Evolutionary conservation across 2,797 vertebrate species (phyloP).

Genomic region (Girardinus metallicus): DNA sequence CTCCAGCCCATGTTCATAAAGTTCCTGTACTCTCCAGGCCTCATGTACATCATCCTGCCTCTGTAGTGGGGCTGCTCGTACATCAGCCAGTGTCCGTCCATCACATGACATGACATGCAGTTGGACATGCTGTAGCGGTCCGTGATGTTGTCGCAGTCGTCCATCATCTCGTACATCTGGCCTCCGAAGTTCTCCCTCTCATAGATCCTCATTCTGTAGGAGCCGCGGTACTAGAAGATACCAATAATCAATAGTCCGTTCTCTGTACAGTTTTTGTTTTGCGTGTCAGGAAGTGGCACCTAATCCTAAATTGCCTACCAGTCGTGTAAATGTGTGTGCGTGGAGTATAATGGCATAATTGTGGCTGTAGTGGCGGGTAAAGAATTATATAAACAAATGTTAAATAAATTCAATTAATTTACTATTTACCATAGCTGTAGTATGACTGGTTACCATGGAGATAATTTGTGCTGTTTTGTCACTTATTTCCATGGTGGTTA

Average conservation of each 20-base stretch:
- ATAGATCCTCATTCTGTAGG: slow-evolving; percentile 15
- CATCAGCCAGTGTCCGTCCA: slow-evolving; percentile 20
- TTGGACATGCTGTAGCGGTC: slow-evolving; percentile 12
- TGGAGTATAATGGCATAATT: no score
- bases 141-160: slow-evolving; percentile 16
- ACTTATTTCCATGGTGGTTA: no score
- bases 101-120: slow-evolving; percentile 12
- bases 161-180: slow-evolving; percentile 15
- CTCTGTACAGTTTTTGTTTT: not conserved
- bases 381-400: no score
- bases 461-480: not conserved
- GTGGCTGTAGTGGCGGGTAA: no score
- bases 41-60: slow-evolving; percentile 24
- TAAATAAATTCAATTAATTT: not conserved
- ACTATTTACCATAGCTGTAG: not conserved
- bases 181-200: slow-evolving; percentile 17
- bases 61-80: slow-evolving; percentile 19
- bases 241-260: not conserved
- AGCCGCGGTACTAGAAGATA: slow-evolving; percentile 10
- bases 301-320: no score
- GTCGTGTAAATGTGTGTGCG: no score
- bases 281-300: not conserved
- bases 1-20: slow-evolving; percentile 5
- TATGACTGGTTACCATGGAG: not conserved
- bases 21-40: slow-evolving; percentile 24